phyloP scores from a whole-genome alignment of 2,888 invertebrate genomes.

The Melanostoma mellinum region DNA sequence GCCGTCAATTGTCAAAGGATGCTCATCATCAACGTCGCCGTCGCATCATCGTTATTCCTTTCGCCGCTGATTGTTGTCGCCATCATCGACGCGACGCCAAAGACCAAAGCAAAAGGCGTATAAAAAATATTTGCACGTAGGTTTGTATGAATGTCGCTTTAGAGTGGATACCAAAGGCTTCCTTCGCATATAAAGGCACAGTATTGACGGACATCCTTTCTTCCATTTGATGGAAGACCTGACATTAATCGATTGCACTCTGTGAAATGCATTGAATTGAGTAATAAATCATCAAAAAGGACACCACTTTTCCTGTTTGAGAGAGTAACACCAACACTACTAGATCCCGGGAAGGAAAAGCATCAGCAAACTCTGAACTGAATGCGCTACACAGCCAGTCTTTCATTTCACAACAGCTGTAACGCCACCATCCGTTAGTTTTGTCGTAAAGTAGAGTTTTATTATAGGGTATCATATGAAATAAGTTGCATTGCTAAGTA shows the following conservation, averaged over 20 bases:
- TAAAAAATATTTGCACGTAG: slow-evolving; percentile 2
- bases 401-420: slow-evolving; percentile 27
- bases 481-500: too few relatives aligned
- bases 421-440: slow-evolving; percentile 10
- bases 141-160: not conserved
- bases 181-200: slow-evolving; percentile 9
- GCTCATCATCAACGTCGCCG: slow-evolving; percentile 25
- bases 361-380: slow-evolving; percentile 35
- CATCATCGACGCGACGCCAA: slow-evolving; percentile 9
- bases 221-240: slow-evolving; percentile 59
- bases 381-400: slow-evolving; percentile 29
- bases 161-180: slow-evolving; percentile 11
- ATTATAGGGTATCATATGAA: not conserved
- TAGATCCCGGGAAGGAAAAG: slow-evolving; percentile 15
- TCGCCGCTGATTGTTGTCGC: too few relatives aligned
- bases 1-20: slow-evolving; percentile 15
- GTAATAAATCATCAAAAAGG: slow-evolving; percentile 69
- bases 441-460: not conserved
- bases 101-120: slow-evolving; percentile 39
- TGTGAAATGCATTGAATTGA: slow-evolving; percentile 62
- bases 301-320: slow-evolving; percentile 61
- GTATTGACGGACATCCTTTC: slow-evolving; percentile 62
- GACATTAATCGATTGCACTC: slow-evolving; percentile 69
- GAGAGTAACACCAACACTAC: slow-evolving; percentile 39
- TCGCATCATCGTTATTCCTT: not conserved